These are phyloP conservation scores for Drosophila seclusa DNA, from an alignment of 2,888 invertebrate genomes.

Conservation along the genomic window DNA sequence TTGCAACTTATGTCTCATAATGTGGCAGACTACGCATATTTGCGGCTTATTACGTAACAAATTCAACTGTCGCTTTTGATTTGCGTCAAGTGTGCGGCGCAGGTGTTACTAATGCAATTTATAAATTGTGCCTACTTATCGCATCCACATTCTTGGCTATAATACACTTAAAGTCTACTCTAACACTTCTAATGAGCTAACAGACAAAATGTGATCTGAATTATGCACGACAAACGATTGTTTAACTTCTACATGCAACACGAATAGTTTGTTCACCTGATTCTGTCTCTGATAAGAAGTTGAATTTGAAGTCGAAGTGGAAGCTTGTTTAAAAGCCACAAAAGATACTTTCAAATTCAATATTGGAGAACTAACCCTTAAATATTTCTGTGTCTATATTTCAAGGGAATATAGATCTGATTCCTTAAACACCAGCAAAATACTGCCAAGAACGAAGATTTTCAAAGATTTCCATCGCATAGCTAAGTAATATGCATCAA, in stretches of 20 bases:
- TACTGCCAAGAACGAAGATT: too few species aligned
- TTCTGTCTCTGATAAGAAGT: neutral
- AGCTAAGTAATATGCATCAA: neutral
- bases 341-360: neutral
- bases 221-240: conserved; percentile 21
- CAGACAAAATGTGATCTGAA: conserved; percentile 20
- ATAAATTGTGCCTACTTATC: conserved; percentile 43
- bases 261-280: neutral
- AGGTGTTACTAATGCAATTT: conserved; percentile 71
- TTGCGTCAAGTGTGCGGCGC: conserved; percentile 27
- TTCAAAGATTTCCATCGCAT: neutral
- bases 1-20: conserved; percentile 53
- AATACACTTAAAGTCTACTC: conserved; percentile 8
- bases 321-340: too few species aligned
- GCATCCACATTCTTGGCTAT: conserved; percentile 9
- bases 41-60: conserved; percentile 60
- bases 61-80: conserved; percentile 68
- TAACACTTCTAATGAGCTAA: conserved; percentile 28
- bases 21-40: conserved; percentile 53
- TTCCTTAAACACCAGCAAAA: neutral
- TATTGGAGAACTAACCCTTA: neutral
- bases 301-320: neutral
- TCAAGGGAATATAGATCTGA: neutral
- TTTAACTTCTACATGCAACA: neutral
- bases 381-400: neutral